Evolutionary conservation across 2,888 invertebrate genomes (phyloP).

Genomic region (Melitaea athalia): DNA sequence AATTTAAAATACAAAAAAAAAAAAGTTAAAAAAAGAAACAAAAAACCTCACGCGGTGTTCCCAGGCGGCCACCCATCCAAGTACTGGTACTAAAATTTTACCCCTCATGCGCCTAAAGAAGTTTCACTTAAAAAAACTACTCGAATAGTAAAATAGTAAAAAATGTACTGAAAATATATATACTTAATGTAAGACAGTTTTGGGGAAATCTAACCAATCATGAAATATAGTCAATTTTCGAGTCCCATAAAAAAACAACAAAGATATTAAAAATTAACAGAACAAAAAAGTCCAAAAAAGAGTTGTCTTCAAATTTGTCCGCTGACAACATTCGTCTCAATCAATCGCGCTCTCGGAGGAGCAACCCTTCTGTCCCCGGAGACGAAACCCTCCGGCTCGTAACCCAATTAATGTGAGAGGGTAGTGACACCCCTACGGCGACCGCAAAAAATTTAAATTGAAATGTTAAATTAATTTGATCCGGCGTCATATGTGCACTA

Average conservation of each 20-base stretch:
- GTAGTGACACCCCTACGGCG: conserved; percentile 49
- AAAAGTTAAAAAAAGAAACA: too few relatives aligned
- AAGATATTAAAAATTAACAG: conserved; percentile 27
- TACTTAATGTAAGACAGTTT: too few relatives aligned
- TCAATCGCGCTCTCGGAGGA: conserved; percentile 75
- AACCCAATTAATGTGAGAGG: conserved; percentile 77
- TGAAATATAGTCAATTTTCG: too few relatives aligned
- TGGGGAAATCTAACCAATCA: too few relatives aligned
- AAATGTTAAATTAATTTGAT: conserved; percentile 70
- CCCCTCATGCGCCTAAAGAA: too few relatives aligned
- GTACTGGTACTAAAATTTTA: too few relatives aligned
- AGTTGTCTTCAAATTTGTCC: conserved; percentile 65
- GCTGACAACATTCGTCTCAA: conserved; percentile 81
- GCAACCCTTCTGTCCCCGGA: conserved; percentile 73
- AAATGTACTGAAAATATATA: too few relatives aligned
- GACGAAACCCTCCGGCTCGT: conserved; percentile 59
- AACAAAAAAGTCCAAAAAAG: conserved; percentile 58
- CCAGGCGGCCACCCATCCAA: too few relatives aligned
- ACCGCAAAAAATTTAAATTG: conserved; percentile 75
- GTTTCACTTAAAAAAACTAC: too few relatives aligned
- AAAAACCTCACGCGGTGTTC: too few relatives aligned
- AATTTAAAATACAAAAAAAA: too few relatives aligned
- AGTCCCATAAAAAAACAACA: conserved; percentile 29
- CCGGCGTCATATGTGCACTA: conserved; percentile 33
- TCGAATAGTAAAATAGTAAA: too few relatives aligned